Evolutionary conservation across 1,140 invertebrate genomes (phyloP).

Genomic region (Oreohelix idahoensis): DNA sequence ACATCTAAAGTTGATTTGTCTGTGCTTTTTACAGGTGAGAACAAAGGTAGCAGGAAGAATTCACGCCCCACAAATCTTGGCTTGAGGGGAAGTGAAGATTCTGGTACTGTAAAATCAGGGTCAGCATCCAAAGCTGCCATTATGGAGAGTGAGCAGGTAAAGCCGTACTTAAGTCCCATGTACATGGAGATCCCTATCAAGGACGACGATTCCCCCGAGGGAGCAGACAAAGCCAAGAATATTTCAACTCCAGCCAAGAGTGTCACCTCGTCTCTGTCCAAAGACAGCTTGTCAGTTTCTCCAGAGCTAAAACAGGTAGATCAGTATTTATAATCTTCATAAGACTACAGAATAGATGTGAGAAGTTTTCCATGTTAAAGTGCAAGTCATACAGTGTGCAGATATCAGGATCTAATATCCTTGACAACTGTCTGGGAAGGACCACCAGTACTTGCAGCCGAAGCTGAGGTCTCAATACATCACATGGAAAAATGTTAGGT

Average conservation of each 20-base stretch:
- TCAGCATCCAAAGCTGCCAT: neutral
- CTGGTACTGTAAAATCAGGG: neutral
- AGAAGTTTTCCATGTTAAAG: no score
- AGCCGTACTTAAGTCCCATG: constrained; percentile 19
- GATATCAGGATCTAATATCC: no score
- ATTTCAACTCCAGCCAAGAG: constrained; percentile 44
- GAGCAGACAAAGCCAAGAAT: constrained; percentile 4
- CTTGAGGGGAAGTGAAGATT: neutral
- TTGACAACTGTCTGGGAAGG: no score
- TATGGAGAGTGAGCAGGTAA: neutral
- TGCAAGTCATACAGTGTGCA: no score
- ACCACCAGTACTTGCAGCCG: no score
- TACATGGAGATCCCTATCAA: constrained; percentile 54
- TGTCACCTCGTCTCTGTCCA: constrained; percentile 53
- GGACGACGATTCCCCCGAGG: constrained; percentile 23
- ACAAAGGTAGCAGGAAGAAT: neutral
- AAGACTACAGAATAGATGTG: no score
- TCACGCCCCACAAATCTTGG: constrained; percentile 11
- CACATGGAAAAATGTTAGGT: no score
- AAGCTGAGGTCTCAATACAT: no score
- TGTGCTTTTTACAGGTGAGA: constrained; percentile 27
- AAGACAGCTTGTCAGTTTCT: constrained; percentile 52
- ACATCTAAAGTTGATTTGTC: no score
- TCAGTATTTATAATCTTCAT: no score
- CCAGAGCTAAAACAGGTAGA: constrained; percentile 35